Conservation (phyloP, 1,140 invertebrate genomes). For the Lamellibrachia luymesi region DNA sequence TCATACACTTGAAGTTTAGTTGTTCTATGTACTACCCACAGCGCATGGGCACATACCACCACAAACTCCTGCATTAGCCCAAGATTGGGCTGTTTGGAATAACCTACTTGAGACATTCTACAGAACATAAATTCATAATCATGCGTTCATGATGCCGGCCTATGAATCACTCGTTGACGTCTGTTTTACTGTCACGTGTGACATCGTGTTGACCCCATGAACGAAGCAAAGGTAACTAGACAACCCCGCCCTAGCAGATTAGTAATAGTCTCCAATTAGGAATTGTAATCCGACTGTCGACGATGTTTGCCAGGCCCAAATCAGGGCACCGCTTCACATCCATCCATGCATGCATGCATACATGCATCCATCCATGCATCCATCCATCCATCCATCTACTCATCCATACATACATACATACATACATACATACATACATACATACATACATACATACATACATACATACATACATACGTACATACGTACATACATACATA, state of each 20-base stretch:
- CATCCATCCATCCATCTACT: too few relatives aligned
- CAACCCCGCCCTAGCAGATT: neutral
- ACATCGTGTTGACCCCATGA: neutral
- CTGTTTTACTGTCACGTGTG: neutral
- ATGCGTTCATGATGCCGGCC: neutral
- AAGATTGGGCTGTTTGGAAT: neutral
- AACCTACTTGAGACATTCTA: neutral
- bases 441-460: neutral
- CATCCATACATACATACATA: too few relatives aligned
- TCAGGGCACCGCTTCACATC: neutral
- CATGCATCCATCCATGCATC: too few relatives aligned
- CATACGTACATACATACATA: neutral
- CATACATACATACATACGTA: neutral
- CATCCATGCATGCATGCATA: too few relatives aligned
- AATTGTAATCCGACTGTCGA: neutral
- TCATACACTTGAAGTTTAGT: neutral
- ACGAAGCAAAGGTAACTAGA: neutral
- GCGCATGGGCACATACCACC: neutral
- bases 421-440: neutral
- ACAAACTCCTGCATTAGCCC: neutral
- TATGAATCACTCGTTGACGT: neutral
- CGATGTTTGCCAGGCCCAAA: neutral
- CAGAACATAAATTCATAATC: neutral
- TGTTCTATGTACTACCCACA: neutral
- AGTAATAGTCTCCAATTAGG: neutral